Evolutionary conservation across 2,888 invertebrate genomes (phyloP), one percentile per base, ranked within the genome.

Genomic region (Enchytraeus crypticus): DNA sequence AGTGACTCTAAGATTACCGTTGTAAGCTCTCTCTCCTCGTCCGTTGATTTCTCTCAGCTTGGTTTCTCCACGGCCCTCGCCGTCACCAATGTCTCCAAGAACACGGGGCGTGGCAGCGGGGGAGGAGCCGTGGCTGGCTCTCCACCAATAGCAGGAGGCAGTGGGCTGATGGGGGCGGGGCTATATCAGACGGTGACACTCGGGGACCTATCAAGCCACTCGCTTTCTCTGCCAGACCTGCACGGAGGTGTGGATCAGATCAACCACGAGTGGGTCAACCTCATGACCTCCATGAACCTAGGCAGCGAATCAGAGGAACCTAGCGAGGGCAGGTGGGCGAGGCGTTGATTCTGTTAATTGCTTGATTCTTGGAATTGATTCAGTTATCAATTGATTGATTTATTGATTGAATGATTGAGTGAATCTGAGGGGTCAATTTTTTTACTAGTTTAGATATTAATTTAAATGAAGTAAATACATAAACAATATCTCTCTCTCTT

Each of bases 281-380:
- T 60, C 21, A 60, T 60, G 55, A 56, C 60, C 18, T 60, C 60
- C 34, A 60, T 60, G 60, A 60, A 60, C 18, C 32, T 60, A 14
- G 56, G 34, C 5, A 54, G 45, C n/a, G 60, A 43, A 14, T 53
- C 51, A 18, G 60, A 59, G 29, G 29, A 30, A 23, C 21, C 34
- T 11, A 21, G 54, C 33, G 33, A 54, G 34, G 32, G 32, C 33
- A 54, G 54, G 54, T 54, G 38, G 18, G 38, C 38, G n/a, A n/a
- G n/a, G n/a, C n/a, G n/a, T n/a, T n/a, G n/a, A n/a, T n/a, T n/a
- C n/a, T n/a, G n/a, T n/a, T n/a, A n/a, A n/a, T n/a, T n/a, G n/a
- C n/a, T n/a, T n/a, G n/a, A n/a, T n/a, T n/a, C n/a, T n/a, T n/a
- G n/a, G n/a, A n/a, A n/a, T n/a, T n/a, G n/a, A n/a, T n/a, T n/a